Percentiles rank a stretch among this genome's conserved stretches.
phyloP scores from a whole-genome alignment of 2,797 vertebrate species.

The Leucoraja ocellata region DNA sequence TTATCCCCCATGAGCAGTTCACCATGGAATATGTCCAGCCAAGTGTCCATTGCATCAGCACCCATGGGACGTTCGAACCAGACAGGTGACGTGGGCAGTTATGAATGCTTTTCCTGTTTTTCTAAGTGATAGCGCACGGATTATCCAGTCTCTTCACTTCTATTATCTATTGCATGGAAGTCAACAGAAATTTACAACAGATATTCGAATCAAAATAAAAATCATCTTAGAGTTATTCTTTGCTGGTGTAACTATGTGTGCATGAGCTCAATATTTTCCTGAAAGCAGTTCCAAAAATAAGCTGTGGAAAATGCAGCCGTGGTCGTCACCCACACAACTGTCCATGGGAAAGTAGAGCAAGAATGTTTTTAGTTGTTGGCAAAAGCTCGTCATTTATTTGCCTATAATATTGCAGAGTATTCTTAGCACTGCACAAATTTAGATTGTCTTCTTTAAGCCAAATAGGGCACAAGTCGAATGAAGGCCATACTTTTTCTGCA shows the following conservation, averaged over 20 bases:
- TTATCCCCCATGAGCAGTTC: slow-evolving; percentile 70
- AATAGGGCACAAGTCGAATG: background rate
- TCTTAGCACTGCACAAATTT: background rate
- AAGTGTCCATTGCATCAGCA: slow-evolving; percentile 71
- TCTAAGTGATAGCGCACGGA: background rate
- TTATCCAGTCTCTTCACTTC: background rate
- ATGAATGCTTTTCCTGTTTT: background rate
- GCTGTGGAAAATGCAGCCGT: no score
- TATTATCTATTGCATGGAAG: background rate
- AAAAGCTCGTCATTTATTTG: background rate
- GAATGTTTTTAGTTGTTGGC: background rate
- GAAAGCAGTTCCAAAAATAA: background rate
- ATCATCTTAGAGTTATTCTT: background rate
- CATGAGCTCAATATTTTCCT: background rate
- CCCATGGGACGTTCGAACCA: slow-evolving; percentile 71
- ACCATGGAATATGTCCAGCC: slow-evolving; percentile 74
- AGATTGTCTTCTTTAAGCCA: background rate
- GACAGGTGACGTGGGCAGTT: slow-evolving; percentile 63
- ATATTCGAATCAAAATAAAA: background rate
- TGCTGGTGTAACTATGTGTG: background rate
- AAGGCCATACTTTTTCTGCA: no score
- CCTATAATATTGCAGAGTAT: background rate
- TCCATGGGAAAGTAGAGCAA: background rate
- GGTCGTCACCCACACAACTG: background rate
- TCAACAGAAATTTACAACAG: background rate